Evolutionary conservation across 2,888 invertebrate species (phyloP), one percentile per base, ranked within the genome.

Genomic region (Hecatera dysodea): DNA sequence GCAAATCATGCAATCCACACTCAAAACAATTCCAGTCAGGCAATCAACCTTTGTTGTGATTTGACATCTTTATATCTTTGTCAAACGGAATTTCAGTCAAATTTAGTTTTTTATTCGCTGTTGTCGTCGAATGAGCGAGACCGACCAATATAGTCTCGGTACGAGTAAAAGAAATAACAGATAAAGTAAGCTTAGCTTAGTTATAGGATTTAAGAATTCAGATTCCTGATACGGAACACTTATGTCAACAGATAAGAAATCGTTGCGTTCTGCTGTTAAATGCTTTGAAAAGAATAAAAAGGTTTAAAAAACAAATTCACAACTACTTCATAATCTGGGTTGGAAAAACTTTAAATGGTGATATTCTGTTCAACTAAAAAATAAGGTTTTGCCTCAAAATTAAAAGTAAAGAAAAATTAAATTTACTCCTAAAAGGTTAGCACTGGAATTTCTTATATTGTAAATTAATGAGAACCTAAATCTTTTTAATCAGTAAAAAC

Each of bases 1-100:
- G 91, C 92, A 92, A 92, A 87, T 92, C 90, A 90, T 87, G 86
- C 89, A 88, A 83, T 80, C 77, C 75, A 81, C 80, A 78, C 79
- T 75, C 72, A 82, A 88, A 86, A 86, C 86, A 87, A 81, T 81
- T 74, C 71, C 64, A 75, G 77, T 79, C 72, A n/a, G n/a, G n/a
- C n/a, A n/a, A n/a, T n/a, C n/a, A 68, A 65, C 68, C 71, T 78
- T 83, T 83, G 80, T 82, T 81, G 80, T 84, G 83, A 83, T 77
- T 85, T 84, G 85, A 77, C 82, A 81, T 56, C 12, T 76, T 59
- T n/a, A 8, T 52, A 27, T 33, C 33, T 11, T 53, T 55, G 55
- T 33, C 22, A 53, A 52, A 52, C 17, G 53, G 8, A 53, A 53
- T 2, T 19, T 19, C 44, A 24, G 57, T 29, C 27, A 39, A 19